Conservation (phyloP, 1,140 invertebrate genomes). For the Copidosoma floridanum region DNA sequence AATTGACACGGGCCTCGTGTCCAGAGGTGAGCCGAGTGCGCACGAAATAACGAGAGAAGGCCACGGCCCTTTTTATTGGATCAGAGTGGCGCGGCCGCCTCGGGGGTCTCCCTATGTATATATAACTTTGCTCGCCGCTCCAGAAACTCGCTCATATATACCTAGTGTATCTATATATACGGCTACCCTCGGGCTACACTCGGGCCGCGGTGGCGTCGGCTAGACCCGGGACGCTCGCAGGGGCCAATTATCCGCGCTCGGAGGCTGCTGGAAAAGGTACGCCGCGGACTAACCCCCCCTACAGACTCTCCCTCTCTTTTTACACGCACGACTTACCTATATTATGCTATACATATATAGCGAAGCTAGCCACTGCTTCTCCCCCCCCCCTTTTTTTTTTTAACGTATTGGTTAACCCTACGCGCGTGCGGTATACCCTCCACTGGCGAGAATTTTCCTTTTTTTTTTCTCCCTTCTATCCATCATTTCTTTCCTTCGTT, state of each 20-base stretch:
- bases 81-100: conserved; percentile 41
- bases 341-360: too few species aligned
- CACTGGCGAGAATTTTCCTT: too few species aligned
- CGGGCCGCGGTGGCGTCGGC: conserved; percentile 12
- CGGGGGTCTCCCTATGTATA: conserved; percentile 16
- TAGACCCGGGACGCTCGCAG: conserved; percentile 43
- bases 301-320: too few species aligned
- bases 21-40: neutral
- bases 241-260: conserved; percentile 49
- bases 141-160: conserved; percentile 49
- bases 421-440: too few species aligned
- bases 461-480: too few species aligned
- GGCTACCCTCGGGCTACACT: conserved; percentile 44
- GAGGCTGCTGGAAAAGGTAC: conserved; percentile 33
- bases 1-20: neutral
- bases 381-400: too few species aligned
- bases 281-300: conserved; percentile 44
- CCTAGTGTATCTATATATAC: too few species aligned
- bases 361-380: too few species aligned
- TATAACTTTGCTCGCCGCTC: neutral
- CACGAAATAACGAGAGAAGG: conserved; percentile 29
- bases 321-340: too few species aligned
- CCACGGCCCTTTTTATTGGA: conserved; percentile 49
- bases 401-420: too few species aligned
- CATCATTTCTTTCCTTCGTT: too few species aligned